Percentiles rank a stretch among this genome's conserved stretches.
Evolutionary conservation across 2,888 invertebrate genomes (phyloP).

Genomic region (Drosophila neonasuta): DNA sequence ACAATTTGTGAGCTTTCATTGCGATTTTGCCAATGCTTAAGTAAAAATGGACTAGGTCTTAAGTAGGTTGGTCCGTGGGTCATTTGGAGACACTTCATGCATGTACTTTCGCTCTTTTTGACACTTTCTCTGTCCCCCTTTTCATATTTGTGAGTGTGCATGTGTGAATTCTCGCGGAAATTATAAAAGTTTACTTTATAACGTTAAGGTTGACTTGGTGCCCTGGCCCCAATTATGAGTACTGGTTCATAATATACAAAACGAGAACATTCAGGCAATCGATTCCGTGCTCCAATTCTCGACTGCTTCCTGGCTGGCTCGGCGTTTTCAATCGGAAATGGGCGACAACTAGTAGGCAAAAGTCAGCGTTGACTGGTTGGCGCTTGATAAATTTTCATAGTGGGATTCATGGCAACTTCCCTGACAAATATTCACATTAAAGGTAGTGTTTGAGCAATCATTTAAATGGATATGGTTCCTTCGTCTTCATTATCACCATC

Average conservation of each 20-base stretch:
- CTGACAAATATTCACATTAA: conserved; percentile 52
- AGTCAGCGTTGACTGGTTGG: conserved; percentile 18
- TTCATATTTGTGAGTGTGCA: background rate
- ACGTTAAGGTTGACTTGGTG: conserved; percentile 61
- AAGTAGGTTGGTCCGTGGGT: conserved; percentile 64
- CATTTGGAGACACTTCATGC: conserved; percentile 31
- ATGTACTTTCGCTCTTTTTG: background rate
- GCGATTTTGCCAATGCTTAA: conserved; percentile 44
- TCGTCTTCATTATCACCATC: too few relatives aligned
- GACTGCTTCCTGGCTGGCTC: conserved; percentile 45
- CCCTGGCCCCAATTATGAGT: conserved; percentile 52
- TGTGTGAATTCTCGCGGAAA: conserved; percentile 53
- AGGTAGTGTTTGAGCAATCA: too few relatives aligned
- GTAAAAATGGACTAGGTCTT: conserved; percentile 50
- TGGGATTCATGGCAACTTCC: conserved; percentile 40
- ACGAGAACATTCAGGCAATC: conserved; percentile 29
- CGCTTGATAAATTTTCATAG: conserved; percentile 56
- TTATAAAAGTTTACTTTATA: conserved; percentile 66
- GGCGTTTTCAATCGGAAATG: conserved; percentile 32
- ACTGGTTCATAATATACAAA: conserved; percentile 7
- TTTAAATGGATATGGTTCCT: too few relatives aligned
- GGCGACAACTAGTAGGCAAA: conserved; percentile 40
- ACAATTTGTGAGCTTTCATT: conserved; percentile 54
- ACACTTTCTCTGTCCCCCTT: background rate
- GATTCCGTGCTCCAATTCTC: conserved; percentile 57